These are phyloP conservation scores for Drosophila littoralis DNA, from an alignment of 1,140 invertebrate species.

Conservation along the genomic window DNA sequence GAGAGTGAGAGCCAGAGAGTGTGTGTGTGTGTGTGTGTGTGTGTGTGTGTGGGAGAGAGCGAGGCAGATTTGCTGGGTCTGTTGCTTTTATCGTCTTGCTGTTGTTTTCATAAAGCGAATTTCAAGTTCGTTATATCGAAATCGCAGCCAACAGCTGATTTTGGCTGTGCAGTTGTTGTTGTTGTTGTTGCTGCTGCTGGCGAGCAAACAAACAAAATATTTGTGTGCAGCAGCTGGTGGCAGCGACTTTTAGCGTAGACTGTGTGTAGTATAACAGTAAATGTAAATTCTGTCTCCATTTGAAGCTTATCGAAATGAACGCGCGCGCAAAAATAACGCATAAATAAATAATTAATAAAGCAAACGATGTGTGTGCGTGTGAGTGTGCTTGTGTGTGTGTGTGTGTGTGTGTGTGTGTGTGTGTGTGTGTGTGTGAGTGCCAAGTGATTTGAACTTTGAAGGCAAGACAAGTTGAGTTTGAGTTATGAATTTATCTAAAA, in stretches of 20 bases:
- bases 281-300: conserved; percentile 77
- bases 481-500: conserved; percentile 83
- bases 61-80: not conserved
- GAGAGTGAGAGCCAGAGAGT: too few species aligned
- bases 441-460: conserved; percentile 84
- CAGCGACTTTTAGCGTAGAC: conserved; percentile 2
- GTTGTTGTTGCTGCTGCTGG: conserved; percentile 18
- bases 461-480: conserved; percentile 79
- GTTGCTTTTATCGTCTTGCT: conserved; percentile 52
- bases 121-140: conserved; percentile 71
- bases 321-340: conserved; percentile 78
- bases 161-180: conserved; percentile 11
- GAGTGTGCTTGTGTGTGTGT: not conserved
- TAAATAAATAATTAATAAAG: conserved; percentile 80
- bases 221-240: conserved; percentile 18
- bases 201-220: conserved; percentile 34
- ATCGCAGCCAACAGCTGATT: conserved; percentile 68
- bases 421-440: conserved; percentile 35
- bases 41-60: not conserved
- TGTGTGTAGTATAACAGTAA: conserved; percentile 62
- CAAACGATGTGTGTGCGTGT: not conserved
- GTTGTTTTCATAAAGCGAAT: conserved; percentile 42
- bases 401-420: not conserved
- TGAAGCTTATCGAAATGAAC: conserved; percentile 76
- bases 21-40: too few species aligned